phyloP scores from a whole-genome alignment of 2,888 invertebrate species.

The Griposia aprilina region DNA sequence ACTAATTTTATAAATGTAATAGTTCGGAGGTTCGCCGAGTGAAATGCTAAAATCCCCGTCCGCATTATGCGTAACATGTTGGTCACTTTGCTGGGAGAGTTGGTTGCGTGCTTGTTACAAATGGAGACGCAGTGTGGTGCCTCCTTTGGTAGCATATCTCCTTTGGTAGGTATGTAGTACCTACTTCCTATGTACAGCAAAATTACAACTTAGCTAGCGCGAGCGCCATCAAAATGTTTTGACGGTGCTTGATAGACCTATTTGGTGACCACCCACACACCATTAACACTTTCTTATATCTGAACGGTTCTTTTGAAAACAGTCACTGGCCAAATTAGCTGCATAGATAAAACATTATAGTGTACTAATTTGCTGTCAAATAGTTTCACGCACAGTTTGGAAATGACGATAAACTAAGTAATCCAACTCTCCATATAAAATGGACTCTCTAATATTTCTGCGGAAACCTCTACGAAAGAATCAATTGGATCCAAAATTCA shows the following conservation, averaged over 20 bases:
- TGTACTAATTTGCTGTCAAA: constrained; percentile 25
- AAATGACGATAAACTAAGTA: neutral
- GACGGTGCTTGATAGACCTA: neutral
- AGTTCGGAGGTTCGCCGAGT: neutral
- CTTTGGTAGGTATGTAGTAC: neutral
- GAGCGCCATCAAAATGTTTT: neutral
- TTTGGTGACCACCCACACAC: neutral
- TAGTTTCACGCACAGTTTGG: constrained; percentile 6
- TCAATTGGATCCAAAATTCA: constrained; percentile 9
- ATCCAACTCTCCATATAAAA: constrained; percentile 28
- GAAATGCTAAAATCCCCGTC: neutral
- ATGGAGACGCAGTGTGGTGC: neutral
- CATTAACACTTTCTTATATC: neutral
- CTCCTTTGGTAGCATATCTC: neutral
- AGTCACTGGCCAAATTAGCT: constrained; percentile 23
- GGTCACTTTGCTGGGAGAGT: neutral
- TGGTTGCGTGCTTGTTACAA: neutral
- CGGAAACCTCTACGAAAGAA: constrained; percentile 53
- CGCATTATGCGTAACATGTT: neutral
- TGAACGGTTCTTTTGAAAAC: neutral
- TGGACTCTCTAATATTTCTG: constrained; percentile 68
- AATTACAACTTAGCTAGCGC: neutral
- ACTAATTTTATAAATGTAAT: too few relatives aligned
- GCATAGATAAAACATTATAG: neutral
- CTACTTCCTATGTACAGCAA: neutral